Conservation (phyloP, 2,888 invertebrate genomes). For the Lithosia quadra region DNA sequence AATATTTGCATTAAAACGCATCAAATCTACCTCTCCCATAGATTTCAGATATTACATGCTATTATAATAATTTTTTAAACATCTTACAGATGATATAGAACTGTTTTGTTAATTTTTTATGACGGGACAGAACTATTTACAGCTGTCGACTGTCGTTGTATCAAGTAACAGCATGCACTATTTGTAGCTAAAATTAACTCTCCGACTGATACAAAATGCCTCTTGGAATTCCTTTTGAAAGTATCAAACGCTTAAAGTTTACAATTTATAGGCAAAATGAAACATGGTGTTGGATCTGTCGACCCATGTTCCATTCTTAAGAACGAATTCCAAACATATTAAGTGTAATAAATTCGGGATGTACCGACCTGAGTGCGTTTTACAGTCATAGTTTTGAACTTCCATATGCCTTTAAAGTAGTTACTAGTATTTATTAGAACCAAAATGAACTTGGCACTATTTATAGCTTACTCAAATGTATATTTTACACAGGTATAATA, state of each 20-base stretch:
- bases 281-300: constrained; percentile 44
- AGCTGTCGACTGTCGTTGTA: constrained; percentile 29
- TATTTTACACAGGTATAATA: neutral
- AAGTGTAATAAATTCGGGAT: constrained; percentile 29
- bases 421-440: neutral
- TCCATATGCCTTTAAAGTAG: constrained; percentile 17
- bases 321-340: constrained; percentile 30
- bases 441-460: neutral
- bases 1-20: neutral
- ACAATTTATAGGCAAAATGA: constrained; percentile 48
- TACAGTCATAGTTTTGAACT: constrained; percentile 10
- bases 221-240: constrained; percentile 40
- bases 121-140: constrained; percentile 18
- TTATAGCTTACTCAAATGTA: no score
- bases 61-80: neutral
- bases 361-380: constrained; percentile 8
- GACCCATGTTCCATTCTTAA: constrained; percentile 38
- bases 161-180: constrained; percentile 37
- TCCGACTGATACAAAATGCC: constrained; percentile 32
- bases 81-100: neutral
- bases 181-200: constrained; percentile 47
- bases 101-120: constrained; percentile 12
- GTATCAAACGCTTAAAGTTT: constrained; percentile 50
- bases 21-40: neutral
- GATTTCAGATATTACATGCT: neutral